These are phyloP conservation scores for Alligator sinensis DNA, from an alignment of 2,113 vertebrate species.

Conservation along the genomic window DNA sequence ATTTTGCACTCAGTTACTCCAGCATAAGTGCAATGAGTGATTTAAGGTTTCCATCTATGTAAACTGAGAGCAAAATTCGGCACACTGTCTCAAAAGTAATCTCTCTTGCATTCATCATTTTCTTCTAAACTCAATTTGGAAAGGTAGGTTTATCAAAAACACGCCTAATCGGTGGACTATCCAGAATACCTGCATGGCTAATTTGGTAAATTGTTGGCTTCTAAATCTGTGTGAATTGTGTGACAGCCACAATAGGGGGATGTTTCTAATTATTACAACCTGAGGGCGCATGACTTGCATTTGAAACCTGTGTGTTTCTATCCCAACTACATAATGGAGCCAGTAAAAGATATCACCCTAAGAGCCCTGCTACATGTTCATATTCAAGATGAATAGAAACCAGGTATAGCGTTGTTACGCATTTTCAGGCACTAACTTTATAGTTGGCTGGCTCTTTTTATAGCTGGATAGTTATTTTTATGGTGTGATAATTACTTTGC, in stretches of 20 bases:
- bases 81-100: rapidly evolving
- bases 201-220: background rate
- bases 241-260: no score
- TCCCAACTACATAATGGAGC: background rate
- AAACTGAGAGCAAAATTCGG: rapidly evolving
- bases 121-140: background rate
- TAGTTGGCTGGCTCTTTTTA: no score
- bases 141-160: rapidly evolving
- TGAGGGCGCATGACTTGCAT: no score
- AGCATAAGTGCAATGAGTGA: rapidly evolving
- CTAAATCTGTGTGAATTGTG: background rate
- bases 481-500: no score
- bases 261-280: no score
- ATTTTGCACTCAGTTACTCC: rapidly evolving
- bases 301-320: no score
- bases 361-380: no score
- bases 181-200: background rate
- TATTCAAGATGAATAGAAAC: no score
- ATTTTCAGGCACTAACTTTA: no score
- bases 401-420: no score
- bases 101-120: rapidly evolving
- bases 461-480: background rate
- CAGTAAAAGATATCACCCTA: no score
- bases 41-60: rapidly evolving
- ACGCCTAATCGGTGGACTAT: rapidly evolving